Conservation (phyloP, 2,888 invertebrate genomes). For the Ophion slaviceki region DNA sequence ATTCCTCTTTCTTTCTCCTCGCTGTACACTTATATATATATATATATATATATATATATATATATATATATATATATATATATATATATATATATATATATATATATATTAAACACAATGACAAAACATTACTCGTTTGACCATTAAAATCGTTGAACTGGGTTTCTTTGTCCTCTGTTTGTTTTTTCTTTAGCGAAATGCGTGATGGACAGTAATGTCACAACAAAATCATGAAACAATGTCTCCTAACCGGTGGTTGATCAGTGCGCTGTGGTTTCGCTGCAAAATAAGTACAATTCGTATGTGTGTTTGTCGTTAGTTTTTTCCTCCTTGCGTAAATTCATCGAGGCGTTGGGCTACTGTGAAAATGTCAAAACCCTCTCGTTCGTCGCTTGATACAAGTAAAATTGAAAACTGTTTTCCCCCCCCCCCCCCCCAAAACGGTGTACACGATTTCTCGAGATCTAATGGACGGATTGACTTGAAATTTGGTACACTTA, state of each 20-base stretch:
- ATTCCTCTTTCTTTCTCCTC: slow-evolving; percentile 72
- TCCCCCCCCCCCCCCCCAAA: no score
- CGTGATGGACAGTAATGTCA: slow-evolving; percentile 78
- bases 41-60: slow-evolving; percentile 29
- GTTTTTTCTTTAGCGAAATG: slow-evolving; percentile 73
- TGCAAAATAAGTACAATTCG: slow-evolving; percentile 78
- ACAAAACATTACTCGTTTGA: slow-evolving; percentile 72
- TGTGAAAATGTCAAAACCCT: no score
- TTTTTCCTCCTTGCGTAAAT: slow-evolving; percentile 31
- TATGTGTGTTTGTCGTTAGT: slow-evolving; percentile 38
- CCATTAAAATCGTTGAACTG: slow-evolving; percentile 69
- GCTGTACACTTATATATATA: slow-evolving; percentile 66
- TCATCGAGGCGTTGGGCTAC: not conserved
- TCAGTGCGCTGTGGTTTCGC: slow-evolving; percentile 83
- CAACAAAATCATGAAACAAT: slow-evolving; percentile 75
- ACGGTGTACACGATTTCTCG: no score
- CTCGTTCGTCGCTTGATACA: no score
- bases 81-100: slow-evolving; percentile 40
- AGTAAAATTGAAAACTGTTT: no score
- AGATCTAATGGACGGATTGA: no score
- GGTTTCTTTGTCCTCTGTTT: slow-evolving; percentile 31
- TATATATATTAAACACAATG: slow-evolving; percentile 71
- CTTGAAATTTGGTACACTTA: not conserved
- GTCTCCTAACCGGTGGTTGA: slow-evolving; percentile 81
- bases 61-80: slow-evolving; percentile 58